A percentile compares a stretch with the other conserved stretches of the same genome.
phyloP scores from a whole-genome alignment of 2,888 invertebrate species.

The Sisyra terminalis region DNA sequence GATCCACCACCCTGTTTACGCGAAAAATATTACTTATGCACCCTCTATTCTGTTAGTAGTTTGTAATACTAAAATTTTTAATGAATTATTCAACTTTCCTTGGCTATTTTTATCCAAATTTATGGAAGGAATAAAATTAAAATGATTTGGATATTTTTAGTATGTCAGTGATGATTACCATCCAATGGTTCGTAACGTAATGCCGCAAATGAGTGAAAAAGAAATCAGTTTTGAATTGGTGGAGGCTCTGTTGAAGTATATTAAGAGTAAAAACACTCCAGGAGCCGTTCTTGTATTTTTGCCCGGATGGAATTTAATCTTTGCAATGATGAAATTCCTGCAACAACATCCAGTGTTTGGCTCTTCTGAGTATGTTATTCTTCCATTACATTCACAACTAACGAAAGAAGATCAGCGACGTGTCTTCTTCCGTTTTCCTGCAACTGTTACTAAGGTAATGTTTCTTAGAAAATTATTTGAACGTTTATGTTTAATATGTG shows the following conservation, averaged over 20 bases:
- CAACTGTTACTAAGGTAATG: conserved; percentile 65
- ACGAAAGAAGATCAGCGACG: conserved; percentile 87
- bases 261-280: conserved; percentile 39
- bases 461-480: neutral
- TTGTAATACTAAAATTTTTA: no score
- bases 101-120: no score
- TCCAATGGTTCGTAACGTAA: conserved; percentile 44
- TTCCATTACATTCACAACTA: conserved; percentile 95
- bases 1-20: no score
- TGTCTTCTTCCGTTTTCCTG: conserved; percentile 79
- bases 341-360: conserved; percentile 48
- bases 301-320: conserved; percentile 96
- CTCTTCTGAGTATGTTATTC: conserved; percentile 47
- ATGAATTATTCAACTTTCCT: no score
- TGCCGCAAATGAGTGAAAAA: conserved; percentile 71
- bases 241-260: conserved; percentile 56
- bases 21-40: no score
- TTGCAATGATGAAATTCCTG: conserved; percentile 74
- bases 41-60: no score
- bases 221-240: conserved; percentile 88
- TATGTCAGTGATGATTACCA: conserved; percentile 30
- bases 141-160: conserved; percentile 14
- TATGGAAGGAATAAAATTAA: no score
- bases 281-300: conserved; percentile 88
- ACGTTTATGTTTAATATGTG: no score